These are phyloP conservation scores for Psephotus haematonotus DNA, from an alignment of 2,113 vertebrate species.

Conservation along the genomic window DNA sequence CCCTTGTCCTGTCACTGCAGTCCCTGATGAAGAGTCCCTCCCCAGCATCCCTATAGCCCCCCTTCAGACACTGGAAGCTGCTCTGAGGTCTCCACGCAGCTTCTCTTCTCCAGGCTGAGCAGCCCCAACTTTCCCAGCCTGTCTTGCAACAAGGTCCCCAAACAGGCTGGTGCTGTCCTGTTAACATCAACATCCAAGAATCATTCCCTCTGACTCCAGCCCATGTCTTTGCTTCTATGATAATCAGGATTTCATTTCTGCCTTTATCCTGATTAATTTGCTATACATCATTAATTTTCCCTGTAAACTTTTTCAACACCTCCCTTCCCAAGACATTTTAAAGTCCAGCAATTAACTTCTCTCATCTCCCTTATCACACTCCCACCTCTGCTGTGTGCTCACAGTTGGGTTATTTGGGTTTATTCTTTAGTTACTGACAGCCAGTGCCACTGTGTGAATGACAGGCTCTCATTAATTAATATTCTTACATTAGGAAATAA, in stretches of 20 bases:
- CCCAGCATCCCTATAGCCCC: background rate
- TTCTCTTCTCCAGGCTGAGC: background rate
- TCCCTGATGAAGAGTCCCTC: background rate
- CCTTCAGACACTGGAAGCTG: background rate
- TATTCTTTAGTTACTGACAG: background rate
- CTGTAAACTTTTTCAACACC: background rate
- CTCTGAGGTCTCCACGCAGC: background rate
- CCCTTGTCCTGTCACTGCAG: too few relatives aligned
- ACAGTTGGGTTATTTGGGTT: background rate
- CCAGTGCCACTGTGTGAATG: background rate
- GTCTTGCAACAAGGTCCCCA: background rate
- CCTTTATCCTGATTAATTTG: background rate
- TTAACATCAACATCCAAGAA: background rate
- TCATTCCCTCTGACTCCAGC: background rate
- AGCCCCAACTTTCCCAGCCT: background rate
- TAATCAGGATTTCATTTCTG: background rate
- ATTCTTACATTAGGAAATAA: background rate
- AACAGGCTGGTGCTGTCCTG: background rate
- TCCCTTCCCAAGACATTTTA: background rate
- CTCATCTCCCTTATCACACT: background rate
- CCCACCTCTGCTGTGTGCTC: background rate
- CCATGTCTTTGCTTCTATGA: background rate
- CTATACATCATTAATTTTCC: background rate
- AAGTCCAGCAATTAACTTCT: constrained; percentile 17
- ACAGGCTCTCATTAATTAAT: constrained; percentile 49